Evolutionary conservation across 1,140 invertebrate genomes (phyloP).

Genomic region (Chymomyza costata): DNA sequence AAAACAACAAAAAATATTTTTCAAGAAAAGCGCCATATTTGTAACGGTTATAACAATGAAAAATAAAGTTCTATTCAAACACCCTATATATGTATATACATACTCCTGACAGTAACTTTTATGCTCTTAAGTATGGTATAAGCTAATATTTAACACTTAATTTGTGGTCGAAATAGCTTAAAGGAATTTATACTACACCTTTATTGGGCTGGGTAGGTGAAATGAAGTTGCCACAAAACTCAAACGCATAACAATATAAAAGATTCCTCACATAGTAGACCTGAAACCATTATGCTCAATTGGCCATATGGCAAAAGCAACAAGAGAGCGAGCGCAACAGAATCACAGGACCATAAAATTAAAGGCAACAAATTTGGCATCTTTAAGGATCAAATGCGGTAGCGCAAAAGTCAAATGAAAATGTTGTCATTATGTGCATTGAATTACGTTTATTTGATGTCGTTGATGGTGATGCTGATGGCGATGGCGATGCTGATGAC

Average conservation of each 20-base stretch:
- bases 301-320: conserved; percentile 63
- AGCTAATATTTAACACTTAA: too few relatives aligned
- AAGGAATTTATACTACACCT: too few relatives aligned
- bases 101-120: too few relatives aligned
- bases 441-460: conserved; percentile 67
- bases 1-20: too few relatives aligned
- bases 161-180: too few relatives aligned
- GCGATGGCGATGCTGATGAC: conserved; percentile 53
- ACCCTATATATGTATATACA: conserved; percentile 21
- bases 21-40: conserved; percentile 54
- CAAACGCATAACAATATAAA: too few relatives aligned
- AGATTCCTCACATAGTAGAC: too few relatives aligned
- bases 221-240: too few relatives aligned
- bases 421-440: conserved; percentile 68
- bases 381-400: conserved; percentile 32
- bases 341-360: conserved; percentile 1
- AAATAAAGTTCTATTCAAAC: conserved; percentile 63
- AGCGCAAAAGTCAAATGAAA: conserved; percentile 33
- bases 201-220: too few relatives aligned
- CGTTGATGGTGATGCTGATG: conserved; percentile 7
- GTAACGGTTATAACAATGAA: conserved; percentile 57
- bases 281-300: too few relatives aligned
- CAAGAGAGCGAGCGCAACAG: conserved; percentile 24
- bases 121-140: too few relatives aligned
- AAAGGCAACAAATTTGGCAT: conserved; percentile 3